Evolutionary conservation across 1,140 invertebrate species (phyloP).

Genomic region (Anagrus nilaparvatae): DNA sequence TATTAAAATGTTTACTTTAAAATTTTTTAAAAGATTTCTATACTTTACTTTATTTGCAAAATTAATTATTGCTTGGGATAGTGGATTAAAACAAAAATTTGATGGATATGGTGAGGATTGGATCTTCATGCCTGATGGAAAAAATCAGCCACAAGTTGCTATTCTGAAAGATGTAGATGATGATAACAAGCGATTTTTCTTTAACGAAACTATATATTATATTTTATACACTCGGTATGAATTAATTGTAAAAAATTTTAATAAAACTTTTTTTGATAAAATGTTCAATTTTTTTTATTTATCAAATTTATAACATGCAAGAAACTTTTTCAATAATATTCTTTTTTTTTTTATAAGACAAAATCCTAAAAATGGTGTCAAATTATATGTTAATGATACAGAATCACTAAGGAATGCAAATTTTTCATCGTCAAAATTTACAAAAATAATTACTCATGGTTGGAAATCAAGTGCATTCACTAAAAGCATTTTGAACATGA

Average conservation of each 20-base stretch:
- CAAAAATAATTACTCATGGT: slow-evolving; percentile 64
- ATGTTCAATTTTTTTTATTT: slow-evolving; percentile 3
- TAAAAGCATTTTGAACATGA: slow-evolving; percentile 26
- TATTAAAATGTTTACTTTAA: too few relatives aligned
- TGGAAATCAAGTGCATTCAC: slow-evolving; percentile 51
- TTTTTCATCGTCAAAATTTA: slow-evolving; percentile 47
- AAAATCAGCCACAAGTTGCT: slow-evolving; percentile 47
- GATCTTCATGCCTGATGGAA: slow-evolving; percentile 56
- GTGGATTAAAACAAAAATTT: slow-evolving; percentile 28
- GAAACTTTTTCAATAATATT: slow-evolving; percentile 1
- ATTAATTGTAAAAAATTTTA: slow-evolving; percentile 5
- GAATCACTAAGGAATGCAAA: slow-evolving; percentile 32
- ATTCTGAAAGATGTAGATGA: slow-evolving; percentile 30
- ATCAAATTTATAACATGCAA: background rate
- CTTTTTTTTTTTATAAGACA: slow-evolving; percentile 20
- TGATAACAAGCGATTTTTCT: slow-evolving; percentile 21
- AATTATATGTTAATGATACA: slow-evolving; percentile 28
- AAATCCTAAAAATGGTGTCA: slow-evolving; percentile 28
- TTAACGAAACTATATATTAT: slow-evolving; percentile 28
- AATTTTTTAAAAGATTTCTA: too few relatives aligned
- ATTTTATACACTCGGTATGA: slow-evolving; percentile 36
- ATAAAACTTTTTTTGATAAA: slow-evolving; percentile 5
- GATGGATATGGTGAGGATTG: slow-evolving; percentile 48
- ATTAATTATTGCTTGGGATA: slow-evolving; percentile 22
- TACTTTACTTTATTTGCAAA: too few relatives aligned